phyloP scores from a whole-genome alignment of 2,113 vertebrate genomes.

The Toxostoma redivivum region DNA sequence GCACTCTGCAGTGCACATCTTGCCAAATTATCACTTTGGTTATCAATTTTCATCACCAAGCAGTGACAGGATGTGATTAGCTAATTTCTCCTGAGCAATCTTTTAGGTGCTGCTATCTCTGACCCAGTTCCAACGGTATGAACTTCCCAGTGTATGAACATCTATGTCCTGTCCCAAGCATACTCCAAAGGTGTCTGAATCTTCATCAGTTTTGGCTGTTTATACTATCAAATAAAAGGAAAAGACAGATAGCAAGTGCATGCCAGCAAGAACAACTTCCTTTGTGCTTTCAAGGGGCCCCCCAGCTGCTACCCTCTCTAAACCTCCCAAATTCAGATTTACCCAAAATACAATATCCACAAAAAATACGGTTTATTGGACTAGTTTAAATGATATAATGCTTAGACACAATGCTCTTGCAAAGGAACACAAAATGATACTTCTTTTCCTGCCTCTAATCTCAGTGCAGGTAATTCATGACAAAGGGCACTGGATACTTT shows the following conservation, averaged over 20 bases:
- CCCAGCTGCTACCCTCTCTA: background rate
- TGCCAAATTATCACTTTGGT: background rate
- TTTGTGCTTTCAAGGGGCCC: background rate
- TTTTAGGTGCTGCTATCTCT: background rate
- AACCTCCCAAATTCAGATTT: background rate
- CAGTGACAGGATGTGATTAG: background rate
- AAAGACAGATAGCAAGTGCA: background rate
- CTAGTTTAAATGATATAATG: background rate
- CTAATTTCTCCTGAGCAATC: background rate
- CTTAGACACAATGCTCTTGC: background rate
- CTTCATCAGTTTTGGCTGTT: background rate
- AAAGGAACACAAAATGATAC: background rate
- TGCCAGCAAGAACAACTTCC: rapidly evolving
- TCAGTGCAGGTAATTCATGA: background rate
- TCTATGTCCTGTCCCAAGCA: background rate
- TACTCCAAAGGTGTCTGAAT: background rate
- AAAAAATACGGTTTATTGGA: constrained; percentile 40
- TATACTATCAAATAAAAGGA: background rate
- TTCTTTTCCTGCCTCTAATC: background rate
- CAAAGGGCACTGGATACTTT: background rate
- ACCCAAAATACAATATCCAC: background rate
- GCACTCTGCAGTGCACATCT: background rate
- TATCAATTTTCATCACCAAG: background rate
- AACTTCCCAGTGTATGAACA: background rate
- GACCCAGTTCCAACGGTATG: background rate